Evolutionary conservation across 2,113 vertebrate species (phyloP).

Genomic region (Boleophthalmus pectinirostris): DNA sequence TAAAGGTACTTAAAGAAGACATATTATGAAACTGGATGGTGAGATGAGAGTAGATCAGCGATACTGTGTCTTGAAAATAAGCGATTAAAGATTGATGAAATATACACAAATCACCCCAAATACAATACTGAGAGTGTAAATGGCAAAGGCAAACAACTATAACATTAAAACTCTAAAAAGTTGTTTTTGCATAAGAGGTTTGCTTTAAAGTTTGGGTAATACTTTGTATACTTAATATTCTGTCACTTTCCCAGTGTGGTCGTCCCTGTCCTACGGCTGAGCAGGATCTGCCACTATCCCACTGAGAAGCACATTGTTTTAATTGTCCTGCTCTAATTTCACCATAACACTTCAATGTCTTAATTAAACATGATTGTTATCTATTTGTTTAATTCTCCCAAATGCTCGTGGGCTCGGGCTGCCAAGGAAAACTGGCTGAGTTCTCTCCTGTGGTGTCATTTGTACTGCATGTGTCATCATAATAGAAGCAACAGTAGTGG

Average conservation of each 20-base stretch:
- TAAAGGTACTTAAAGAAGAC: too few species aligned
- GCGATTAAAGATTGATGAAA: too few species aligned
- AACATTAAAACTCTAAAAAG: too few species aligned
- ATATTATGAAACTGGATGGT: too few species aligned
- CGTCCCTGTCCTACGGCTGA: slow-evolving; percentile 6
- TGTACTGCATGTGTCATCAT: neutral
- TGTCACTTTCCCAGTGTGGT: neutral
- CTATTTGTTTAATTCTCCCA: slow-evolving; percentile 58
- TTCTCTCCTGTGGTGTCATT: slow-evolving; percentile 9
- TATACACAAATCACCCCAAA: too few species aligned
- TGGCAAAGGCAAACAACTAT: too few species aligned
- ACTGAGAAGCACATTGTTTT: slow-evolving; percentile 25
- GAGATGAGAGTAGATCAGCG: too few species aligned
- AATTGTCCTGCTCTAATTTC: slow-evolving; percentile 35
- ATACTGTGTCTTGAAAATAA: too few species aligned
- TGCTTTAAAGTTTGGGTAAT: too few species aligned
- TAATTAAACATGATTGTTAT: slow-evolving; percentile 66
- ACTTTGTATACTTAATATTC: neutral
- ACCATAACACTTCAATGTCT: slow-evolving; percentile 42
- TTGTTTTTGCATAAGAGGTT: too few species aligned
- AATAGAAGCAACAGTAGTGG: neutral
- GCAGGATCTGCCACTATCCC: slow-evolving; percentile 15
- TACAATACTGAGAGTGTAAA: too few species aligned
- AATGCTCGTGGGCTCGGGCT: slow-evolving; percentile 42
- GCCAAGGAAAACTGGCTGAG: slow-evolving; percentile 54